Evolutionary conservation across 1,140 invertebrate species (phyloP).

Genomic region (Nephila pilipes): DNA sequence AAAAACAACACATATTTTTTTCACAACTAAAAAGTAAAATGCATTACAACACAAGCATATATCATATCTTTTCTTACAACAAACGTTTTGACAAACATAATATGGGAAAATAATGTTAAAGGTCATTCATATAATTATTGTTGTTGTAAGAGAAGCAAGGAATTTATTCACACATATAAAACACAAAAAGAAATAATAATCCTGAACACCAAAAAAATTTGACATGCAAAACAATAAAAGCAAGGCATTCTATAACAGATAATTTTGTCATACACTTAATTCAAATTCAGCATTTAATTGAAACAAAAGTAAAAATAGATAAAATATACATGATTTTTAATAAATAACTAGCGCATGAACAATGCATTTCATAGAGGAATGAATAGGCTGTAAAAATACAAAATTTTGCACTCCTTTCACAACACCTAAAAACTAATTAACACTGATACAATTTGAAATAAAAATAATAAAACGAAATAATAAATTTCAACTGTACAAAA

Average conservation of each 20-base stretch:
- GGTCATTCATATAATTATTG: background rate
- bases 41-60: background rate
- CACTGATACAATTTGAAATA: background rate
- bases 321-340: background rate
- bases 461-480: background rate
- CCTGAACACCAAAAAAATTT: background rate
- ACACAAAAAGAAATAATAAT: conserved; percentile 12
- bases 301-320: background rate
- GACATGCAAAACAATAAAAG: conserved; percentile 63
- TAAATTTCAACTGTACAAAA: background rate
- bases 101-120: background rate
- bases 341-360: background rate
- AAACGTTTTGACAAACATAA: background rate
- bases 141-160: conserved; percentile 37
- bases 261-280: background rate
- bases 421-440: background rate
- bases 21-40: background rate
- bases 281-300: background rate
- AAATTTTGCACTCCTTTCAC: background rate
- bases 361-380: background rate
- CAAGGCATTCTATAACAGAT: conserved; percentile 20
- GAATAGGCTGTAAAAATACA: background rate
- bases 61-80: background rate
- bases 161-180: conserved; percentile 16
- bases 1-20: background rate